phyloP scores from a whole-genome alignment of 2,113 vertebrate species.

The Plecturocebus donacophilus region DNA sequence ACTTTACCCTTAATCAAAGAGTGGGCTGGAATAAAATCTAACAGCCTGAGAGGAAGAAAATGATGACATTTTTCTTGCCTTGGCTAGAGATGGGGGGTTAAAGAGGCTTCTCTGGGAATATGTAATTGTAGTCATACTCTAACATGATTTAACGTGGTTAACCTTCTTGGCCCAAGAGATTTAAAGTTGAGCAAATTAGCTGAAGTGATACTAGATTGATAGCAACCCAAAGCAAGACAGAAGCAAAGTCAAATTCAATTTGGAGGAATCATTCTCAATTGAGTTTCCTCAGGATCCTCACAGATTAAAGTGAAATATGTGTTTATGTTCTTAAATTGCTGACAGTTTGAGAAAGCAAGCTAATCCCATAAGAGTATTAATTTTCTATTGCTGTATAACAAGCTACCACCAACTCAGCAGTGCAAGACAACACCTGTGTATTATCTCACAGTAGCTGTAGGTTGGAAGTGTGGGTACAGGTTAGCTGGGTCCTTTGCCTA shows the following conservation, averaged over 20 bases:
- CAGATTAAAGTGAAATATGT: background rate
- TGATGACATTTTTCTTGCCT: background rate
- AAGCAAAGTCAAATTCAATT: background rate
- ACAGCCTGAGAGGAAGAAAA: background rate
- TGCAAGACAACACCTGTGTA: too few species aligned
- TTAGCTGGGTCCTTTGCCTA: background rate
- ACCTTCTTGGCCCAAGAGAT: background rate
- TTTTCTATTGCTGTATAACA: background rate
- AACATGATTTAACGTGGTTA: background rate
- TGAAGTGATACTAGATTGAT: background rate
- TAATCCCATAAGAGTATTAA: background rate
- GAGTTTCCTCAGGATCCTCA: background rate
- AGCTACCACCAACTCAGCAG: too few species aligned
- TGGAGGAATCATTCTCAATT: background rate
- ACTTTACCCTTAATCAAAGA: background rate
- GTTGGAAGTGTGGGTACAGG: background rate
- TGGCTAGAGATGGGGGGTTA: background rate
- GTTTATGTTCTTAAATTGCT: too few species aligned
- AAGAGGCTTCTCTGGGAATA: background rate
- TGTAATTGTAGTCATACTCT: background rate
- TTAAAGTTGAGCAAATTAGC: background rate
- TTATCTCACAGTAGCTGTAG: background rate
- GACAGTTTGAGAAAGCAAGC: background rate
- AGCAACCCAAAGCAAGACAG: background rate
- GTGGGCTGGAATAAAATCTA: background rate